A percentile compares a stretch with the other conserved stretches of the same genome.
phyloP scores from a whole-genome alignment of 2,113 vertebrate genomes.

The Leucoraja erinaceus region DNA sequence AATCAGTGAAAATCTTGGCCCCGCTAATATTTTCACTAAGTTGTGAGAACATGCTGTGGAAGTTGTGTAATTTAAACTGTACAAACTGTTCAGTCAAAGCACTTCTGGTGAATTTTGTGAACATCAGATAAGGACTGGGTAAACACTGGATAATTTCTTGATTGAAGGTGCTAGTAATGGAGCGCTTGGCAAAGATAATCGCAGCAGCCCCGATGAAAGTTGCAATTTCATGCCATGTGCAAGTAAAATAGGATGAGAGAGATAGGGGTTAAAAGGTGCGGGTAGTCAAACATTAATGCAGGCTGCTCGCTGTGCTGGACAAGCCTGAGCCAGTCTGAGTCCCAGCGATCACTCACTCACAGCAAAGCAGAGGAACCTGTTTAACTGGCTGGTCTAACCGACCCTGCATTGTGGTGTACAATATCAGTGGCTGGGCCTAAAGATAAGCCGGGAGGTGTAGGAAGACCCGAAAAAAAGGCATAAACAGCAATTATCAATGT shows the following conservation, averaged over 20 bases:
- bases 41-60: neutral
- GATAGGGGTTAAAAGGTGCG: slow-evolving; percentile 14
- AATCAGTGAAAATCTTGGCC: neutral
- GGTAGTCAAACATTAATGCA: neutral
- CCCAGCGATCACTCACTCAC: neutral
- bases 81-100: neutral
- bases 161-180: neutral
- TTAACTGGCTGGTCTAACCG: neutral
- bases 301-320: neutral
- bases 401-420: neutral
- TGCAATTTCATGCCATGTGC: neutral
- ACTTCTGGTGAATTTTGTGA: neutral
- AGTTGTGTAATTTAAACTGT: neutral
- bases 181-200: neutral
- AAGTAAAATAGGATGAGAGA: neutral
- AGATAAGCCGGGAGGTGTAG: slow-evolving; percentile 20
- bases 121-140: neutral
- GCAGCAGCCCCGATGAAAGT: neutral
- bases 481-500: slow-evolving; percentile 20
- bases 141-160: neutral
- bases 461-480: neutral
- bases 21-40: neutral
- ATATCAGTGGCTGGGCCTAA: neutral
- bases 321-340: slow-evolving; percentile 26
- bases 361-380: slow-evolving; percentile 25